These are phyloP conservation scores for Saimiri boliviensis DNA, from an alignment of 2,113 vertebrate species.

Conservation along the genomic window DNA sequence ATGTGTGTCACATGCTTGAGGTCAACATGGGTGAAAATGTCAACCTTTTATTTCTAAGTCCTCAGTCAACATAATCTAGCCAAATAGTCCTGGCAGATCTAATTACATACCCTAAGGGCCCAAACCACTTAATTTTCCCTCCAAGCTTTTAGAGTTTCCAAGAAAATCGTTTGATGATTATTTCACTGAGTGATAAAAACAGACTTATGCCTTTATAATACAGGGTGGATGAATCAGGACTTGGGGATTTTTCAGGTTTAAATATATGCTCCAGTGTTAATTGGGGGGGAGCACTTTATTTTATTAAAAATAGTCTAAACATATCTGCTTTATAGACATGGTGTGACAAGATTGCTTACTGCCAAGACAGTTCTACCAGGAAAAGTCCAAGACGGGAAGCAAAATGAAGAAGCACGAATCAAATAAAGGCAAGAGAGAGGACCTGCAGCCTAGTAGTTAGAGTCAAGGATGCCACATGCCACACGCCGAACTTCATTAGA, in stretches of 20 bases:
- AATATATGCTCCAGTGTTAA: slow-evolving; percentile 39
- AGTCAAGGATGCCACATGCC: neutral
- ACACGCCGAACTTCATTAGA: slow-evolving; percentile 10
- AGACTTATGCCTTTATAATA: slow-evolving; percentile 73
- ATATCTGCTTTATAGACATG: slow-evolving; percentile 69
- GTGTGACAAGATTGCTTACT: slow-evolving; percentile 71
- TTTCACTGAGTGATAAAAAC: slow-evolving; percentile 77
- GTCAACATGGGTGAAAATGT: slow-evolving; percentile 79
- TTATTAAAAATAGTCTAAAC: slow-evolving; percentile 78
- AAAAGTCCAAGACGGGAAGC: slow-evolving; percentile 63
- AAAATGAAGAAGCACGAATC: slow-evolving; percentile 67
- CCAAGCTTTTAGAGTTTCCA: slow-evolving; percentile 75
- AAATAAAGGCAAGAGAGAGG: slow-evolving; percentile 4
- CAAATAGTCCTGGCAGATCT: slow-evolving; percentile 77
- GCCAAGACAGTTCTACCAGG: slow-evolving; percentile 70
- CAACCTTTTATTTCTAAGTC: slow-evolving; percentile 37
- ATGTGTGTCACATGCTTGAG: slow-evolving; percentile 74
- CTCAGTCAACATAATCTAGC: slow-evolving; percentile 75
- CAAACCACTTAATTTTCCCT: slow-evolving; percentile 67
- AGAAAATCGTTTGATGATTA: slow-evolving; percentile 79
- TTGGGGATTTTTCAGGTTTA: slow-evolving; percentile 44
- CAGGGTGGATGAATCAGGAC: slow-evolving; percentile 41
- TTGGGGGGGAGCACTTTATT: slow-evolving; percentile 64
- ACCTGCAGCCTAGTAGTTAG: neutral
- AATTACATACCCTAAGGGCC: slow-evolving; percentile 79